Conservation (phyloP, 2,797 vertebrate genomes). For the Alosa sapidissima region DNA sequence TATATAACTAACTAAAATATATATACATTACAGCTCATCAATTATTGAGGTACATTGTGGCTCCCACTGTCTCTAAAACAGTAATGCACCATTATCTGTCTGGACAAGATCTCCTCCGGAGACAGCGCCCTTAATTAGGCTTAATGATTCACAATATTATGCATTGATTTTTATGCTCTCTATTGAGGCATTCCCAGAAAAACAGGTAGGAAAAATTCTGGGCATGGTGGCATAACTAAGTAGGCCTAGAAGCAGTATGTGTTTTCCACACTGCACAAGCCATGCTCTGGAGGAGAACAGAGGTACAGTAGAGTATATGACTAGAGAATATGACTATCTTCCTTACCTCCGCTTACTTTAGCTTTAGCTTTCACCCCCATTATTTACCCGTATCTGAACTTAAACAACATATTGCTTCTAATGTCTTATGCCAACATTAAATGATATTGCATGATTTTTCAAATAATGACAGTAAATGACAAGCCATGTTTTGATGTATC, state of each 20-base stretch:
- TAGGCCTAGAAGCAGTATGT: background rate
- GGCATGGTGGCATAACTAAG: background rate
- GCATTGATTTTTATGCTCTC: slow-evolving; percentile 9
- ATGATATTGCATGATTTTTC: background rate
- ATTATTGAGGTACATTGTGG: background rate
- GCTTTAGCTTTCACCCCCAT: background rate
- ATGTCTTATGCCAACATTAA: background rate
- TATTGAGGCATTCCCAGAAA: background rate
- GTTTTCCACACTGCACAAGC: background rate
- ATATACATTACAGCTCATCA: background rate
- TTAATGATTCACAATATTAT: background rate
- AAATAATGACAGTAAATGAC: background rate
- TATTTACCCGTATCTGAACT: background rate
- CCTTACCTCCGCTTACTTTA: background rate
- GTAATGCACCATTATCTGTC: background rate
- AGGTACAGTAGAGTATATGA: background rate
- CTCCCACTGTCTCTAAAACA: background rate
- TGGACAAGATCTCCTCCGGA: background rate
- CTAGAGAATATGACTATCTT: background rate
- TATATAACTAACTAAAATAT: background rate
- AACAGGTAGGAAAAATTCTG: background rate
- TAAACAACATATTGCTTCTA: background rate
- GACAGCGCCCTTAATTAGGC: background rate
- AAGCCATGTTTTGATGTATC: background rate
- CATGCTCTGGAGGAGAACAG: background rate